Evolutionary conservation across 2,113 vertebrate genomes (phyloP).

Genomic region (Melanocharis versteri): DNA sequence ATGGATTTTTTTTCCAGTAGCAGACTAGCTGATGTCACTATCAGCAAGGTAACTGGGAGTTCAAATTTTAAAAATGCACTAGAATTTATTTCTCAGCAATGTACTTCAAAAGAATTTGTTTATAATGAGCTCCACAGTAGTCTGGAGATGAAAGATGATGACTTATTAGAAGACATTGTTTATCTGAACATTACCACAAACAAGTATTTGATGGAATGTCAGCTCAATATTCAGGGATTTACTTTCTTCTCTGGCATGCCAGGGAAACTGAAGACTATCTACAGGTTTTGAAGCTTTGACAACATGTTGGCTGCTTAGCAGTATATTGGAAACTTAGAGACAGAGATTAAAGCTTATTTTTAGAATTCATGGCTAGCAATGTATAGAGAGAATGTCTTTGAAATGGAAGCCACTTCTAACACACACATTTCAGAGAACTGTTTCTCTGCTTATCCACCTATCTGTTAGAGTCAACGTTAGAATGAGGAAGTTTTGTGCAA

Average conservation of each 20-base stretch:
- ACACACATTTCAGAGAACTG: background rate
- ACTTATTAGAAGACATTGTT: slow-evolving; percentile 1
- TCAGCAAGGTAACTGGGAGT: background rate
- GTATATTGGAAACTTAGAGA: background rate
- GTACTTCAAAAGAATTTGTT: background rate
- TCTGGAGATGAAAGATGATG: slow-evolving; percentile 26
- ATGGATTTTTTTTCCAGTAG: background rate
- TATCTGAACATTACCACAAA: background rate
- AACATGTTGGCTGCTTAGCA: background rate
- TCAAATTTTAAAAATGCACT: background rate
- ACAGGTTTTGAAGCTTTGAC: slow-evolving; percentile 14
- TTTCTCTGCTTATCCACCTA: background rate
- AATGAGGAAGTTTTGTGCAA: background rate
- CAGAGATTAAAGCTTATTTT: slow-evolving; percentile 26
- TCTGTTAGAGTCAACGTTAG: rapidly evolving
- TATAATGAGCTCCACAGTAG: slow-evolving; percentile 7
- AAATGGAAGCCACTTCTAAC: background rate
- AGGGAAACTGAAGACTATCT: background rate
- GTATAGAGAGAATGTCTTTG: background rate
- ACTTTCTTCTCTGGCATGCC: background rate
- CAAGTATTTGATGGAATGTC: background rate
- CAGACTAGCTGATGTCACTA: background rate
- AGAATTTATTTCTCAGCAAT: background rate
- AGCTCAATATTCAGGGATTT: background rate
- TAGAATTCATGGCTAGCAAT: background rate